Evolutionary conservation across 2,113 vertebrate genomes (phyloP).

Genomic region (Sitta europaea): DNA sequence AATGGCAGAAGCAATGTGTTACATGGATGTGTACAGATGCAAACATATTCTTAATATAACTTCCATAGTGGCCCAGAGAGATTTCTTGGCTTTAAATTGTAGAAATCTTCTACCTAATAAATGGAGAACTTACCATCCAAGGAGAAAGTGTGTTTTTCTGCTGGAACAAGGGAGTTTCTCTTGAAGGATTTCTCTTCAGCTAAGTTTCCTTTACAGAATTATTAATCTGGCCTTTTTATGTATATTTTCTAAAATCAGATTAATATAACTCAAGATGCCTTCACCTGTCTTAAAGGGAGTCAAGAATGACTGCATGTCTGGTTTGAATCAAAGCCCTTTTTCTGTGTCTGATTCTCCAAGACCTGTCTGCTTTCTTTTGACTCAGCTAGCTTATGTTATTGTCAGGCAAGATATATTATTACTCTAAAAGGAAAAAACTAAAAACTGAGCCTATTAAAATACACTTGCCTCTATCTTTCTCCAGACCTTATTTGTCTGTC

Average conservation of each 20-base stretch:
- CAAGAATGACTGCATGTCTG: neutral
- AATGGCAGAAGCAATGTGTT: neutral
- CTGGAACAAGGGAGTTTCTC: neutral
- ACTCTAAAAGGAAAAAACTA: neutral
- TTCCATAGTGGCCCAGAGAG: neutral
- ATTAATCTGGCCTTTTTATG: neutral
- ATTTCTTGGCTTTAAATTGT: neutral
- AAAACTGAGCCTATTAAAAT: neutral
- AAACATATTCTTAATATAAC: neutral
- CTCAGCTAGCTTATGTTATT: neutral
- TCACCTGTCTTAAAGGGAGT: neutral
- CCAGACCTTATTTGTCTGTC: neutral
- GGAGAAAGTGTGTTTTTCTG: neutral
- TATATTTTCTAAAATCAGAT: neutral
- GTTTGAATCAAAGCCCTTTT: neutral
- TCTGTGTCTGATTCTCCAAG: neutral
- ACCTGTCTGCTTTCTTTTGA: neutral
- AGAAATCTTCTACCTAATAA: neutral
- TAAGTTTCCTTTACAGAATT: neutral
- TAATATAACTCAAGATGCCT: neutral
- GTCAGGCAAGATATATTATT: neutral
- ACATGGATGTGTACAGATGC: rapidly evolving
- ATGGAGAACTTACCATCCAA: neutral
- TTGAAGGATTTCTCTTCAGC: neutral
- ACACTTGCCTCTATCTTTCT: neutral